These are phyloP conservation scores for Porites rus DNA, from an alignment of 92 coral and sea anemone genomes.

Conservation along the genomic window DNA sequence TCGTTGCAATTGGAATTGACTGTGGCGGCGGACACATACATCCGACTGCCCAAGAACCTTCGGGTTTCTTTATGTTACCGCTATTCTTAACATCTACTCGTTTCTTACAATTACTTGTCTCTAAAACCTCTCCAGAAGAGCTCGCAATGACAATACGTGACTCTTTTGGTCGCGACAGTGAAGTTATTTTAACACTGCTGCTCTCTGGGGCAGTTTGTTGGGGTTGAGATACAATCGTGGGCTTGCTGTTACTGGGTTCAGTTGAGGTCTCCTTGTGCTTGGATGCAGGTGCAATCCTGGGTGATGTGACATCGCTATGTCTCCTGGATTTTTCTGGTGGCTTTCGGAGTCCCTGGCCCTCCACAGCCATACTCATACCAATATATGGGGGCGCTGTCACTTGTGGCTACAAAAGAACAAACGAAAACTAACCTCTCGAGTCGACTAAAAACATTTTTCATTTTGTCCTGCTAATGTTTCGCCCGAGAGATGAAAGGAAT, in stretches of 20 bases:
- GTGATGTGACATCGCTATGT: conserved; percentile 25
- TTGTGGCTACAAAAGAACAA: conserved; percentile 68
- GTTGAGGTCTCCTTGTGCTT: conserved; percentile 17
- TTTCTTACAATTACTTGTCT: conserved; percentile 4
- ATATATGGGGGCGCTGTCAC: conserved; percentile 96
- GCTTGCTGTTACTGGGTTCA: conserved; percentile 27
- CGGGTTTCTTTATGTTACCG: conserved; percentile 41
- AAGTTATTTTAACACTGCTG: conserved; percentile 42
- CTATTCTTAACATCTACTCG: conserved; percentile 15
- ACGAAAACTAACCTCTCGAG: neutral
- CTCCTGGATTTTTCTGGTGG: conserved; percentile 34
- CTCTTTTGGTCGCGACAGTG: conserved; percentile 75
- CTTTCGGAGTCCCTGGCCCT: conserved; percentile 84
- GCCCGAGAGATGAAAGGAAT: neutral
- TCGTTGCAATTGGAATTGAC: conserved; percentile 50
- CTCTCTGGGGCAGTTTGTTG: conserved; percentile 47
- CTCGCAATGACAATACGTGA: conserved; percentile 38
- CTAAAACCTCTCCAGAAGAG: conserved; percentile 32
- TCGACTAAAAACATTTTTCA: neutral
- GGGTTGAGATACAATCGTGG: conserved; percentile 53
- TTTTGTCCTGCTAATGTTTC: neutral
- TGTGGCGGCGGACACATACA: conserved; percentile 53
- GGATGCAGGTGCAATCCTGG: neutral
- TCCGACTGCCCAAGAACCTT: conserved; percentile 82
- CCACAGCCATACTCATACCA: conserved; percentile 87